phyloP scores from a whole-genome alignment of 2,888 invertebrate species.

The Cheilosia soror region DNA sequence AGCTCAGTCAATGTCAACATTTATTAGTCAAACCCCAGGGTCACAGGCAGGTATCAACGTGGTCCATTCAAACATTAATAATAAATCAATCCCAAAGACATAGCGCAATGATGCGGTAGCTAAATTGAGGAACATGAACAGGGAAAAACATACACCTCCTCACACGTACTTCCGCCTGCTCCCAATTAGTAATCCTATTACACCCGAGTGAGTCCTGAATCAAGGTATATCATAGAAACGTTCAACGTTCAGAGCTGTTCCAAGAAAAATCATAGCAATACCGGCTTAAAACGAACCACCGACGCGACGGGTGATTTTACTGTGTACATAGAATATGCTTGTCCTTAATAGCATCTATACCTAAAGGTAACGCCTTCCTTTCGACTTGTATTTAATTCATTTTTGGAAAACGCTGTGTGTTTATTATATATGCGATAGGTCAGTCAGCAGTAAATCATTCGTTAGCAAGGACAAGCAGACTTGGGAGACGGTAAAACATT shows the following conservation, averaged over 20 bases:
- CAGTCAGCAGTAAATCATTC: conserved; percentile 46
- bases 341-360: background rate
- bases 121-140: too few species aligned
- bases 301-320: background rate
- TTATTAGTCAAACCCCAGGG: conserved; percentile 20
- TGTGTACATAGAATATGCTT: conserved; percentile 4
- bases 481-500: conserved; percentile 4
- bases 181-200: conserved; percentile 47
- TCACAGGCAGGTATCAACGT: conserved; percentile 4
- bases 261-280: background rate
- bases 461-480: background rate
- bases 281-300: conserved; percentile 2
- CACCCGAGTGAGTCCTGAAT: conserved; percentile 4
- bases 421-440: conserved; percentile 11
- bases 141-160: background rate
- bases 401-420: conserved; percentile 22
- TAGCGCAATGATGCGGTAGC: too few species aligned
- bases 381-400: conserved; percentile 26
- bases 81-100: too few species aligned
- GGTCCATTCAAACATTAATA: too few species aligned
- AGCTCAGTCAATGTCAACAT: conserved; percentile 34
- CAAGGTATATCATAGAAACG: conserved; percentile 10
- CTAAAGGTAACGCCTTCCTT: conserved; percentile 5
- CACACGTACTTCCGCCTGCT: background rate
- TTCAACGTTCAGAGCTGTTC: background rate